A percentile compares a stretch with the other conserved stretches of the same genome.
These are phyloP conservation scores for Oscheius myriophilus DNA, from an alignment of 2,888 invertebrate genomes.

Conservation along the genomic window DNA sequence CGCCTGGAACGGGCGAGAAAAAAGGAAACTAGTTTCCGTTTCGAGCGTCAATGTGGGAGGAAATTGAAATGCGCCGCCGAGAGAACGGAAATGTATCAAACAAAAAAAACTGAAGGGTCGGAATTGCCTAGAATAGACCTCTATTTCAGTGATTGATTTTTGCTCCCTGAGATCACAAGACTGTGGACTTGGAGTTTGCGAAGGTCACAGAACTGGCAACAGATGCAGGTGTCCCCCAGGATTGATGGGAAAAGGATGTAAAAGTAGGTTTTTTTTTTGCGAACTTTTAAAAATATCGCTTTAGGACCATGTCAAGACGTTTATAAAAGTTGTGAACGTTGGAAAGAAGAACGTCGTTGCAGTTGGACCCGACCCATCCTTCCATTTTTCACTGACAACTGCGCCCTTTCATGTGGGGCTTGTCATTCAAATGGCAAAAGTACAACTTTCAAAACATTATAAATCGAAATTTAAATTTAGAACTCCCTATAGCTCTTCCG, in stretches of 20 bases:
- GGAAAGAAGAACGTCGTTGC: slow-evolving; percentile 66
- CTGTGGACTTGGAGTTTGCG: slow-evolving; percentile 48
- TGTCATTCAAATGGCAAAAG: slow-evolving; percentile 56
- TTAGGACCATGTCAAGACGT: slow-evolving; percentile 68
- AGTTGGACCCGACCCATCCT: slow-evolving; percentile 60
- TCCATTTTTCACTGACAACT: slow-evolving; percentile 68
- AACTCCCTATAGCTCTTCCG: slow-evolving; percentile 59
- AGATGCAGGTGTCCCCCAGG: slow-evolving; percentile 61
- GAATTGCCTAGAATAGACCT: too few species aligned
- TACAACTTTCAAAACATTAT: slow-evolving; percentile 22
- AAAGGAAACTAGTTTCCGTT: slow-evolving; percentile 48
- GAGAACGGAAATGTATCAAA: slow-evolving; percentile 1
- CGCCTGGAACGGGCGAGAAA: slow-evolving; percentile 50
- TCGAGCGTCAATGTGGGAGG: slow-evolving; percentile 6
- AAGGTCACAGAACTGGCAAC: slow-evolving; percentile 44
- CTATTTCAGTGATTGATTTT: slow-evolving; percentile 52
- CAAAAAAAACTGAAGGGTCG: too few species aligned
- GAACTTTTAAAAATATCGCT: background rate
- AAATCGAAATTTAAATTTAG: too few species aligned
- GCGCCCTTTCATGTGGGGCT: slow-evolving; percentile 60
- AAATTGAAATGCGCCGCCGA: slow-evolving; percentile 43
- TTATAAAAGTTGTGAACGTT: slow-evolving; percentile 62
- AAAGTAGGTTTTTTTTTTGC: slow-evolving; percentile 43
- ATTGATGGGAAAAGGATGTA: slow-evolving; percentile 62
- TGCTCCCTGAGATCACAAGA: slow-evolving; percentile 52